Percentiles rank a stretch among this genome's conserved stretches.
These are phyloP conservation scores for Pantala flavescens DNA, from an alignment of 1,140 invertebrate species.

Conservation along the genomic window DNA sequence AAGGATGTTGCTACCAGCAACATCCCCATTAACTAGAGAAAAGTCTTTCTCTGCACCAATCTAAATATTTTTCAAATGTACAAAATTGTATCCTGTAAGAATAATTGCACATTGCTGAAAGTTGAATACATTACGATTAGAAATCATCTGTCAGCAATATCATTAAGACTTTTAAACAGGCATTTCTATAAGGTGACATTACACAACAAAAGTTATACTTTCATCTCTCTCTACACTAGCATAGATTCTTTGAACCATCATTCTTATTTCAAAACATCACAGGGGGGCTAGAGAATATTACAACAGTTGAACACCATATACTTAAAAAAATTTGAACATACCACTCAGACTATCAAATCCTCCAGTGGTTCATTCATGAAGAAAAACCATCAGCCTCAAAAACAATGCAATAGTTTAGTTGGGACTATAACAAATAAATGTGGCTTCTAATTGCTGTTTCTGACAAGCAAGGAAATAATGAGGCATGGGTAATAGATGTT, in stretches of 20 bases:
- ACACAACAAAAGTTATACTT: background rate
- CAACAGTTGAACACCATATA: conserved; percentile 6
- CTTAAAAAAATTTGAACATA: background rate
- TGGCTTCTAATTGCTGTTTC: background rate
- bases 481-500: background rate
- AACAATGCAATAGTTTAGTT: background rate
- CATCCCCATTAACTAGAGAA: background rate
- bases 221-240: background rate
- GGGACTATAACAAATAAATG: background rate
- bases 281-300: background rate
- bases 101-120: background rate
- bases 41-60: background rate
- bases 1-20: background rate
- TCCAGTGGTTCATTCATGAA: background rate
- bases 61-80: background rate
- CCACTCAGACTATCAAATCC: background rate
- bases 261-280: background rate
- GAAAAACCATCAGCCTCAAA: background rate
- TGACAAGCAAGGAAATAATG: background rate
- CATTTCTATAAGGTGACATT: too few relatives aligned
- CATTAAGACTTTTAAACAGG: too few relatives aligned
- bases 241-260: background rate
- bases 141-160: too few relatives aligned
- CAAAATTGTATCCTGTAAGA: background rate
- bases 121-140: too few relatives aligned